Conservation (phyloP, 2,113 vertebrate species). For the Empidonax traillii region DNA sequence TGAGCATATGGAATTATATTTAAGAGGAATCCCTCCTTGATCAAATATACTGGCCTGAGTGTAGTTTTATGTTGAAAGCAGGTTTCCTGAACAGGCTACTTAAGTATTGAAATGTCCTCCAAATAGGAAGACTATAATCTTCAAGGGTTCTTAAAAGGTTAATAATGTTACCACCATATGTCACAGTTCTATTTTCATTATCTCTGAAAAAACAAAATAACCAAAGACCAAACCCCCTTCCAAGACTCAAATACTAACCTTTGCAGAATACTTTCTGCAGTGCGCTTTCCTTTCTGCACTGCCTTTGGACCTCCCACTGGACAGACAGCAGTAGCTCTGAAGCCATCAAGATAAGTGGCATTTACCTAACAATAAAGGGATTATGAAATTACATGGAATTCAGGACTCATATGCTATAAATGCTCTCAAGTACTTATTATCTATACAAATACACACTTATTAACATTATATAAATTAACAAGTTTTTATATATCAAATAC, state of each 20-base stretch:
- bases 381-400: background rate
- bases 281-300: slow-evolving; percentile 77
- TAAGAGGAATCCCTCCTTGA: background rate
- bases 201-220: background rate
- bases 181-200: background rate
- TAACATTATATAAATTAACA: background rate
- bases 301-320: slow-evolving; percentile 79
- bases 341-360: slow-evolving; percentile 84
- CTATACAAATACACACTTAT: background rate
- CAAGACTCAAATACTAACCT: slow-evolving; percentile 63
- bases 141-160: background rate
- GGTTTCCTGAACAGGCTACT: background rate
- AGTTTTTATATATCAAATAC: background rate
- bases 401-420: background rate
- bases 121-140: background rate
- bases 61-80: background rate
- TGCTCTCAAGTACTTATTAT: background rate
- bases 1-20: background rate
- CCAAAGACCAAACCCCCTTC: background rate
- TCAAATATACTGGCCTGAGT: background rate
- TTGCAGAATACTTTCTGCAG: slow-evolving; percentile 83
- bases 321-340: slow-evolving; percentile 85
- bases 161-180: background rate
- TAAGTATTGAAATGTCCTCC: background rate
- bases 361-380: slow-evolving; percentile 74